Base-by-base conservation (phyloP, 2,113 vertebrate species). In the Calidris pugnax region DNA sequence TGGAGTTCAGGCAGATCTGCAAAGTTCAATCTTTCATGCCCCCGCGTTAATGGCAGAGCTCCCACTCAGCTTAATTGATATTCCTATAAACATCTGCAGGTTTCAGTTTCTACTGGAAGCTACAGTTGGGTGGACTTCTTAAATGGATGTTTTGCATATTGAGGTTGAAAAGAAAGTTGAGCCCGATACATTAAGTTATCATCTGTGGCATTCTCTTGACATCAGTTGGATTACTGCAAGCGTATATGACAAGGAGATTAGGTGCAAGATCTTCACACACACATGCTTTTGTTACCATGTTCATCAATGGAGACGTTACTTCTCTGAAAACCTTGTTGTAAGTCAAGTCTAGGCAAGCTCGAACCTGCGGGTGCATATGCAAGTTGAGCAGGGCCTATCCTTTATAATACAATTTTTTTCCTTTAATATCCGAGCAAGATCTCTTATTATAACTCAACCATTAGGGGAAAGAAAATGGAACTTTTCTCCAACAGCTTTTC, bases 401-500 rank as follows among this genome's bases (percentile, higher is more conserved):
- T 96, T 81, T 62, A 62, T 59, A 88, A 77, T 74, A 35, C 9
- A 7, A 4, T 81, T 89, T 90, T 87, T 90, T 41, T 1, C 74
- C 35, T 87, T 53, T 93, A 92, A 66, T 86, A 87, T 93, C 82
- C 88, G 77, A 92, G 83, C 48, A 56, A 88, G 94, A 93, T 97
- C 92, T 85, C 85, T 87, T 96, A 95, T 96, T 94, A 92, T 92
- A 96, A 89, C 95, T 74, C 67, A 89, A 47, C 78, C 93, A 87
- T 93, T 90, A 95, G 81, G 74, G 88, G 87, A 87, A 95, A 85
- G 89, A 95, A 95, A 97, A 96, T 95, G 59, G 85, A 95, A 95
- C 95, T 96, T 96, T 93, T 89, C 85, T 96, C 82, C 93, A 93
- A 93, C 93, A 94, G 89, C 57, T 96, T 87, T 97, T 87, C 95